phyloP scores from a whole-genome alignment of 2,888 invertebrate species.

The Anarsia innoxiella region DNA sequence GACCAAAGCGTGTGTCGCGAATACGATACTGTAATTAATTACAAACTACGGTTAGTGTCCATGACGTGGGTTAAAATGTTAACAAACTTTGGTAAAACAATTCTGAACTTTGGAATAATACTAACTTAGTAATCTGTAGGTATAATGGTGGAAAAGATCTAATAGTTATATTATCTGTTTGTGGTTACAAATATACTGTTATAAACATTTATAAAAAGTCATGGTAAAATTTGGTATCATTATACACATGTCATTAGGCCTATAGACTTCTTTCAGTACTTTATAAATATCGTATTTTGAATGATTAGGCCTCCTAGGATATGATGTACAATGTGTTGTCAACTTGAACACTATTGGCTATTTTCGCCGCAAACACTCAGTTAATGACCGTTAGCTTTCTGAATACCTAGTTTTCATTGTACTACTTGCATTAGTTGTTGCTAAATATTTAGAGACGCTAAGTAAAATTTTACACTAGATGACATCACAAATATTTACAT shows the following conservation, averaged over 20 bases:
- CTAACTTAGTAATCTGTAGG: not conserved
- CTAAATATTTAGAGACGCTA: too few relatives aligned
- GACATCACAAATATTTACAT: too few relatives aligned
- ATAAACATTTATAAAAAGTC: slow-evolving; percentile 16
- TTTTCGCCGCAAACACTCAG: too few relatives aligned
- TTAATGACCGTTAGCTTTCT: too few relatives aligned
- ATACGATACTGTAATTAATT: too few relatives aligned
- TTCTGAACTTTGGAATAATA: slow-evolving; percentile 7
- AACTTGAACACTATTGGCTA: not conserved
- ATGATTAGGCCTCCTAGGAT: slow-evolving; percentile 17
- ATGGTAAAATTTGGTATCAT: slow-evolving; percentile 17
- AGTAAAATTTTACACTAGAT: too few relatives aligned
- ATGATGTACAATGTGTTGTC: too few relatives aligned
- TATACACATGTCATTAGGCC: slow-evolving; percentile 9
- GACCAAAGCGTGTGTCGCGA: too few relatives aligned
- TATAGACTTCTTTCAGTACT: too few relatives aligned
- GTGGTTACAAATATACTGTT: not conserved
- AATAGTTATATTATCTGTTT: not conserved
- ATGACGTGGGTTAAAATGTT: slow-evolving; percentile 13
- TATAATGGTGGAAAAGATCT: not conserved
- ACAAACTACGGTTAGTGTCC: too few relatives aligned
- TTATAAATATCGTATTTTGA: not conserved
- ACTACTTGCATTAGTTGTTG: too few relatives aligned
- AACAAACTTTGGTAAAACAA: slow-evolving; percentile 10
- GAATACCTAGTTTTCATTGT: too few relatives aligned